A percentile compares a stretch with the other conserved stretches of the same genome.
phyloP scores from a whole-genome alignment of 2,888 invertebrate species.

The Andrena minutula region DNA sequence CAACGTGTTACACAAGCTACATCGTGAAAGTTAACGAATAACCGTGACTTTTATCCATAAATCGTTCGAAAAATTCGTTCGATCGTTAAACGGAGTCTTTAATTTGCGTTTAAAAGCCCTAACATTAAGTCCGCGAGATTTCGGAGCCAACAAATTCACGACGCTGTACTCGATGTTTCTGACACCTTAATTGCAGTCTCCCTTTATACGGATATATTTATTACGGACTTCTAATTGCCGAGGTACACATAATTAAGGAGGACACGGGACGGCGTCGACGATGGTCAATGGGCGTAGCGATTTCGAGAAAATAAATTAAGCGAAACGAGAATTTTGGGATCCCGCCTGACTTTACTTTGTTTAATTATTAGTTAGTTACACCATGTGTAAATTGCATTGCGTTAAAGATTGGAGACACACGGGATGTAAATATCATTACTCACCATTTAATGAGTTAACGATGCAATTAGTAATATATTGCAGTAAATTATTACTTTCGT shows the following conservation, averaged over 20 bases:
- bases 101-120: neutral
- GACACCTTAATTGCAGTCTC: constrained; percentile 10
- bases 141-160: neutral
- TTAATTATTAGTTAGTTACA: too few relatives aligned
- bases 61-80: neutral
- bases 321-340: neutral
- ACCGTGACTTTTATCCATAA: neutral
- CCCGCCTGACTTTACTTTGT: too few relatives aligned
- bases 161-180: neutral
- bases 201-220: neutral
- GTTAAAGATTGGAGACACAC: too few relatives aligned
- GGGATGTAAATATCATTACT: too few relatives aligned
- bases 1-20: neutral
- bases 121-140: neutral
- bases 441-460: too few relatives aligned
- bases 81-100: neutral
- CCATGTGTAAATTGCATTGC: too few relatives aligned
- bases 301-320: constrained; percentile 24
- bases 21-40: neutral
- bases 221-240: constrained; percentile 6
- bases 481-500: too few relatives aligned
- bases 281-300: constrained; percentile 8
- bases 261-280: neutral
- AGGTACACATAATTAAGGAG: constrained; percentile 17
- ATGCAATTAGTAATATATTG: too few relatives aligned